These are phyloP conservation scores for Cynocephalus volans DNA, from an alignment of 2,113 vertebrate species.

Conservation along the genomic window DNA sequence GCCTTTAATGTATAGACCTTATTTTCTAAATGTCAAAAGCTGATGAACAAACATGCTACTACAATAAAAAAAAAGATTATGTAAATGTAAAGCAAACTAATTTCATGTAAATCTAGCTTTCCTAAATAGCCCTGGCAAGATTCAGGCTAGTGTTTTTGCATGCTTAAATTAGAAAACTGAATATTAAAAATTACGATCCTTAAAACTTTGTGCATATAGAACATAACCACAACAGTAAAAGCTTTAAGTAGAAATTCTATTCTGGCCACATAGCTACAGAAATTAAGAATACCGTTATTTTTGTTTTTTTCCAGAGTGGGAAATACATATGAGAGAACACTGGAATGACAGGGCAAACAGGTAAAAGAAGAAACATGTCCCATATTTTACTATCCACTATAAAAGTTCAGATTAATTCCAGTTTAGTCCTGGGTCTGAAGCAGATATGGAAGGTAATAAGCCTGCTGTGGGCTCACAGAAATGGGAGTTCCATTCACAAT, in stretches of 20 bases:
- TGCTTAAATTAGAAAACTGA: not conserved
- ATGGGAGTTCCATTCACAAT: no score
- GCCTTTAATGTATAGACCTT: constrained; percentile 76
- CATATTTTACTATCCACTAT: not conserved
- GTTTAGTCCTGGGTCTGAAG: not conserved
- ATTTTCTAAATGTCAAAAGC: constrained; percentile 73
- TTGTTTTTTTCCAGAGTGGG: not conserved
- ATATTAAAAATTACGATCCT: constrained; percentile 20
- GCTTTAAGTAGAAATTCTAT: not conserved
- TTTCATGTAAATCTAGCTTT: constrained; percentile 42
- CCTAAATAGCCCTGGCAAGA: constrained; percentile 37
- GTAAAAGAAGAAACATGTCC: not conserved
- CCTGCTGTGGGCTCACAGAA: no score
- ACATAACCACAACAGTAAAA: not conserved
- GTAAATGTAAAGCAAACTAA: constrained; percentile 66
- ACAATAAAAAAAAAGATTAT: constrained; percentile 76
- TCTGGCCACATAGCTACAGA: not conserved
- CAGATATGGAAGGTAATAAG: not conserved
- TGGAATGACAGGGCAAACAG: not conserved
- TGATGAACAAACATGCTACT: constrained; percentile 71
- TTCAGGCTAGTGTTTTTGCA: constrained; percentile 63
- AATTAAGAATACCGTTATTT: not conserved
- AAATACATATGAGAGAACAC: not conserved
- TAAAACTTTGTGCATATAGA: not conserved
- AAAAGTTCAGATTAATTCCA: not conserved